phyloP scores from a whole-genome alignment of 2,888 invertebrate species.

The Yponomeuta evonymella region DNA sequence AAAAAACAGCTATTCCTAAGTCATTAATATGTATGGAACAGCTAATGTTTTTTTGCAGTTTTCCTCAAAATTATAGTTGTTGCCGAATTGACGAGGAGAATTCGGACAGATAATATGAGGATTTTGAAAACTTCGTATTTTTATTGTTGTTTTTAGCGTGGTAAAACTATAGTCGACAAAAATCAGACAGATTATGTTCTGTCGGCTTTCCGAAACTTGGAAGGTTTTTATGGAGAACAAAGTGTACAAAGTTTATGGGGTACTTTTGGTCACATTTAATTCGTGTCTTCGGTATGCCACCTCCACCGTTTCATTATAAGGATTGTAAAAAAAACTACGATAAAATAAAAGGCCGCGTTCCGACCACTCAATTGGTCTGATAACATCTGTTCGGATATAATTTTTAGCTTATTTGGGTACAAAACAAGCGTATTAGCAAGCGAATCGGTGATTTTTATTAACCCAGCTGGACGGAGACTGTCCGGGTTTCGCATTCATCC shows the following conservation, averaged over 20 bases:
- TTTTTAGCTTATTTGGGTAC: slow-evolving; percentile 48
- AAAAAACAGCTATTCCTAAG: too few relatives aligned
- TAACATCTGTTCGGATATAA: slow-evolving; percentile 43
- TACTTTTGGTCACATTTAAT: neutral
- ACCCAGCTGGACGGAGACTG: slow-evolving; percentile 23
- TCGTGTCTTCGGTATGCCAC: slow-evolving; percentile 10
- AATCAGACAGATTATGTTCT: neutral
- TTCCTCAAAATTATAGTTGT: too few relatives aligned
- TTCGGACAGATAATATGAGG: too few relatives aligned
- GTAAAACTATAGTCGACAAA: too few relatives aligned
- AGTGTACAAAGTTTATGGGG: neutral
- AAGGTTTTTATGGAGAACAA: neutral
- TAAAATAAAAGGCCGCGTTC: slow-evolving; percentile 43
- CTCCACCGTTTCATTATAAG: slow-evolving; percentile 7
- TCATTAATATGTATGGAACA: too few relatives aligned
- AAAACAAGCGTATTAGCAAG: slow-evolving; percentile 47
- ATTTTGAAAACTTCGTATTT: too few relatives aligned
- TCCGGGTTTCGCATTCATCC: neutral
- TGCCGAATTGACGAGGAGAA: too few relatives aligned
- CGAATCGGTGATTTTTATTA: slow-evolving; percentile 45
- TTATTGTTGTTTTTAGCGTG: too few relatives aligned
- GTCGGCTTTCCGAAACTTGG: neutral
- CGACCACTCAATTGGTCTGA: slow-evolving; percentile 33
- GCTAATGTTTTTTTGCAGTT: too few relatives aligned
- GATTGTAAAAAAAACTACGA: slow-evolving; percentile 43